Evolutionary conservation across 2,888 invertebrate genomes (phyloP), one percentile per base, ranked within the genome.

Genomic region (Tromatobia lineatoria): DNA sequence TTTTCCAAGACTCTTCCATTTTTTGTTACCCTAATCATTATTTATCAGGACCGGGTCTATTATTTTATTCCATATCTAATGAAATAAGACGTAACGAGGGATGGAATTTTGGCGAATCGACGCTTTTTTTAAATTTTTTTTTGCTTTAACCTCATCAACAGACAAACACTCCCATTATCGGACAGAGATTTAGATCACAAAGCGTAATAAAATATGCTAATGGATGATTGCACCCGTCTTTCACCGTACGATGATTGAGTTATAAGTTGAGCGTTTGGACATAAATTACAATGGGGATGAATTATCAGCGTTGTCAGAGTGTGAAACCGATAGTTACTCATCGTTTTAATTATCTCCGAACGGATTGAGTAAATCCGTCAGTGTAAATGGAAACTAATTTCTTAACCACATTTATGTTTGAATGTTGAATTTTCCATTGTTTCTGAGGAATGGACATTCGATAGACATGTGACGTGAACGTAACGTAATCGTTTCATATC

Each of bases 351-450:
- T n/a, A n/a, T 57, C 57, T 57, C 23, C 25, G 25, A n/a, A n/a
- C n/a, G n/a, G n/a, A n/a, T 11, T 20, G 2, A 11, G 2, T 4
- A 25, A 10, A 6, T 57, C 23, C 11, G 57, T 57, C 25, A 0
- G 15, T 57, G 20, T 25, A 18, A 11, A 57, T 29, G 3, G 13
- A 25, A 57, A 20, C 78, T 38, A 59, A 74, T 74, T 69, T 25
- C 23, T 38, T 18, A 50, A 59, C 59, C 67, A 34, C 59, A 20
- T 29, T 47, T 29, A 45, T 74, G 67, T 74, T 67, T 15, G n/a
- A 50, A 67, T 50, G 74, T 69, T 67, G 20, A 74, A 69, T 38
- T 67, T n/a, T 42, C 18, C 64, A 59, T 23, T 45, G 57, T 69
- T 38, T 69, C 71, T 67, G 34, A 23, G 23, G 45, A 73, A 50